These are phyloP conservation scores for Pelobates cultripes DNA, from an alignment of 2,797 vertebrate genomes.

Conservation along the genomic window DNA sequence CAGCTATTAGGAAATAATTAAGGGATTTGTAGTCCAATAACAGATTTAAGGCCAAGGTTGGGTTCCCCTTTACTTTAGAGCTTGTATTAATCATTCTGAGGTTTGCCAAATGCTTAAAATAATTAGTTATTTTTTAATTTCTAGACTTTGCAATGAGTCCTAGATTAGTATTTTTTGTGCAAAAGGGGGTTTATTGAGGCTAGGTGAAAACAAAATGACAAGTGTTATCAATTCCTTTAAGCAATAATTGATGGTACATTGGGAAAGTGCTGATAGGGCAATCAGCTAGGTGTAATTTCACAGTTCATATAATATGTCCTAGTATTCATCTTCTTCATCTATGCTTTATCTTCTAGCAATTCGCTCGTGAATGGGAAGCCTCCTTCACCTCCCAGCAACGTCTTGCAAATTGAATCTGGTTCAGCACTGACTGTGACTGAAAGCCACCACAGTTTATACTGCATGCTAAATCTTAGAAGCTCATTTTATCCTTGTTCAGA, in stretches of 20 bases:
- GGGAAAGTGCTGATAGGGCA: conserved; percentile 49
- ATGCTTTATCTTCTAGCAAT: conserved; percentile 24
- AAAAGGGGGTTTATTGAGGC: conserved; percentile 4
- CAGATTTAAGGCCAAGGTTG: too few relatives aligned
- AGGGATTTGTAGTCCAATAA: too few relatives aligned
- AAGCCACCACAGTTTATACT: conserved; percentile 38
- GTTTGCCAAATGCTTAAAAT: too few relatives aligned
- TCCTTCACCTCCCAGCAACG: conserved; percentile 46
- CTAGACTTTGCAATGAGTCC: too few relatives aligned
- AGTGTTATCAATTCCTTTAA: conserved; percentile 21
- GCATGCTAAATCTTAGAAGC: conserved; percentile 11
- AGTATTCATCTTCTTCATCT: conserved; percentile 37
- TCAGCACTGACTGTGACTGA: conserved; percentile 29
- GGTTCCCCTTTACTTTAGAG: too few relatives aligned
- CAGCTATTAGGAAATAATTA: too few relatives aligned
- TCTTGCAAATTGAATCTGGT: conserved; percentile 45
- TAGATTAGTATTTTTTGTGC: background rate
- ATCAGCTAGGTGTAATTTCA: conserved; percentile 51
- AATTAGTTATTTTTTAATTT: too few relatives aligned
- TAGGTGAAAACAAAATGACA: conserved; percentile 37
- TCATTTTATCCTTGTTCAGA: conserved; percentile 18
- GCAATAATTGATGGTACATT: conserved; percentile 21
- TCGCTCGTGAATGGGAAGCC: conserved; percentile 22
- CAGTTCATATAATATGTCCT: conserved; percentile 52
- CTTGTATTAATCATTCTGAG: too few relatives aligned